Base-by-base conservation (phyloP, 2,888 invertebrate species). In the Toxonevra muliebris region DNA sequence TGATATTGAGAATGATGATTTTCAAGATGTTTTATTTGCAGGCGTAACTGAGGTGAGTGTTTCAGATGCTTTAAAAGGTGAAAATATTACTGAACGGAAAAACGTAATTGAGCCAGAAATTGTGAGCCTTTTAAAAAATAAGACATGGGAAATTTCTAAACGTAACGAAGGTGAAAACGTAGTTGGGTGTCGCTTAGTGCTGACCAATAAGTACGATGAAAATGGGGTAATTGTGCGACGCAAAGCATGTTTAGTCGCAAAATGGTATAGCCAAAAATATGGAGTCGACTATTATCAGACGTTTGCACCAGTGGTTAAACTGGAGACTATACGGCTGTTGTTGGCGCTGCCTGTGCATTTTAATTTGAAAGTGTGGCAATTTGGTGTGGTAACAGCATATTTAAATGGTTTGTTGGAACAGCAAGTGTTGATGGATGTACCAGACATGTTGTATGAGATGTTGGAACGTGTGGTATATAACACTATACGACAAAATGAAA, bases 61-160 rank as follows among this genome's bases (percentile, higher is more conserved):
- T 1, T 30, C 41, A 53, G 42, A 68, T 43, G 71, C 70, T n/a
- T 42, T 71, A 40, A 64, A 61, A 4, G 62, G 70, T 19, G 52
- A 60, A 17, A 60, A 52, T 17, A 17, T 60, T 5, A 63, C 61
- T 1, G 69, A 67, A 17, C 70, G 69, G 71, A 68, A 66, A 54
- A 55, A 67, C 11, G 69, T 70, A 15, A 70, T 70, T 63, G 68
- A 73, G 17, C 61, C 61, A 11, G 69, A 72, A 50, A 20, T 71
- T 10, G 58, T 53, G 12, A 68, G 66, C 61, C 48, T 70, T 4
- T 15, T 70, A 1, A 69, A 71, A 59, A 67, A 73, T 48, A 43
- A 70, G n/a, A 71, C 70, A 19, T 71, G 67, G 65, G 17, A 69
- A 1, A 59, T 73, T 30, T 20, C 69, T 19, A 63, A 64, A 19